A percentile compares a stretch with the other conserved stretches of the same genome.
phyloP scores from a whole-genome alignment of 2,888 invertebrate species.

The Hydrotaea diabolus region DNA sequence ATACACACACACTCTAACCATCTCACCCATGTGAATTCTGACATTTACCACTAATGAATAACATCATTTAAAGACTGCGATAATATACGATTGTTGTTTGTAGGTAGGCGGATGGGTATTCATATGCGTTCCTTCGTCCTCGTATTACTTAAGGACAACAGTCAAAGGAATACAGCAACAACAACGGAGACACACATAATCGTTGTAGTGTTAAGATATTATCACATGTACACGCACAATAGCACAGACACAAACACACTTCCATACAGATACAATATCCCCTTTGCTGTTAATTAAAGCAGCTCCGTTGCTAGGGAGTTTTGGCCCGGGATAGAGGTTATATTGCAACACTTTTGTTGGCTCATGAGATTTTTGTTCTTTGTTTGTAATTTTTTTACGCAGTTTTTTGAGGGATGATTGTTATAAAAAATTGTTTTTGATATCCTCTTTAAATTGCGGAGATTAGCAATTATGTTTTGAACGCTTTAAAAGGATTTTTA shows the following conservation, averaged over 20 bases:
- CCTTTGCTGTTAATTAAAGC: background rate
- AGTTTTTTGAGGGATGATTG: background rate
- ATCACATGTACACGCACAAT: background rate
- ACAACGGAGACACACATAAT: background rate
- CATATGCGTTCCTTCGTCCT: background rate
- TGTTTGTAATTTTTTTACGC: background rate
- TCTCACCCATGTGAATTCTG: constrained; percentile 5
- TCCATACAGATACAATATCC: background rate
- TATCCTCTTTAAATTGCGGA: background rate
- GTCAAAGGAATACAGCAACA: background rate
- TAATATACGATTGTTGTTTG: constrained; percentile 40
- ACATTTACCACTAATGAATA: constrained; percentile 50
- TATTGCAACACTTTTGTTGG: background rate
- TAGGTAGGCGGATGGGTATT: background rate
- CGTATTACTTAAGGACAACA: constrained; percentile 1
- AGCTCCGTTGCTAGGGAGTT: background rate
- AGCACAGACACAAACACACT: background rate
- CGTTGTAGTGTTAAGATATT: constrained; percentile 1
- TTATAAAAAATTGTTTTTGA: too few species aligned
- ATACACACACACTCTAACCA: background rate
- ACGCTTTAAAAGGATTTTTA: too few species aligned
- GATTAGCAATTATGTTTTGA: background rate
- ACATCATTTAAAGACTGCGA: constrained; percentile 42
- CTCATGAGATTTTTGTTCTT: background rate
- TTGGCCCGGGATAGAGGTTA: too few species aligned